A percentile compares a stretch with the other conserved stretches of the same genome.
Conservation (phyloP, 2,888 invertebrate species). For the Limnephilus marmoratus region DNA sequence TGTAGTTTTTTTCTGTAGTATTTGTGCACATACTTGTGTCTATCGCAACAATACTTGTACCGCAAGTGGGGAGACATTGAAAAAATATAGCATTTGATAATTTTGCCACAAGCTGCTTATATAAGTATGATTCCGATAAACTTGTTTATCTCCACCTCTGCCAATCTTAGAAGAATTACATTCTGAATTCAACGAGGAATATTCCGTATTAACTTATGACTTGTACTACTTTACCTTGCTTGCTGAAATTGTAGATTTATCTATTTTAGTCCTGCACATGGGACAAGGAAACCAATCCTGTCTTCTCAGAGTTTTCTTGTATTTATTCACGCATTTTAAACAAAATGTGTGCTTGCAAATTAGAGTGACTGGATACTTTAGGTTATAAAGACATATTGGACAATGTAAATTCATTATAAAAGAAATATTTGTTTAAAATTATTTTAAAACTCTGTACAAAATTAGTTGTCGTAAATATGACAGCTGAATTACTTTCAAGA, state of each 20-base stretch:
- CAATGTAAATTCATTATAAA: not conserved
- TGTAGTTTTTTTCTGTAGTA: no score
- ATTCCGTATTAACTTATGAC: no score
- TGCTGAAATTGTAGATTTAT: not conserved
- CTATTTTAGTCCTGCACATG: slow-evolving; percentile 29
- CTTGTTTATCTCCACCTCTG: no score
- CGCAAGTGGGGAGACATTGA: no score
- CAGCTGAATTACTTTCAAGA: not conserved
- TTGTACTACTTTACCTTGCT: no score
- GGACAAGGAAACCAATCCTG: slow-evolving; percentile 49
- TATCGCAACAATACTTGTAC: no score
- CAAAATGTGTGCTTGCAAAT: slow-evolving; percentile 22
- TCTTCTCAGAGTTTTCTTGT: slow-evolving; percentile 74
- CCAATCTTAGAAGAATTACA: no score
- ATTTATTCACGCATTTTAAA: slow-evolving; percentile 69
- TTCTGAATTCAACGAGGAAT: no score
- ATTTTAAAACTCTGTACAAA: not conserved
- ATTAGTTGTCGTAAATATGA: not conserved
- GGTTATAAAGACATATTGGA: slow-evolving; percentile 3
- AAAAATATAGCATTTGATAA: no score
- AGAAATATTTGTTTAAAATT: not conserved
- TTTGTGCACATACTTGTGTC: no score
- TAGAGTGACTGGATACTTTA: not conserved
- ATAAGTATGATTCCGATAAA: no score
- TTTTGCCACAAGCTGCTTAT: no score